Conservation (phyloP, 2,797 vertebrate species). For the Hozukius guyotensis region DNA sequence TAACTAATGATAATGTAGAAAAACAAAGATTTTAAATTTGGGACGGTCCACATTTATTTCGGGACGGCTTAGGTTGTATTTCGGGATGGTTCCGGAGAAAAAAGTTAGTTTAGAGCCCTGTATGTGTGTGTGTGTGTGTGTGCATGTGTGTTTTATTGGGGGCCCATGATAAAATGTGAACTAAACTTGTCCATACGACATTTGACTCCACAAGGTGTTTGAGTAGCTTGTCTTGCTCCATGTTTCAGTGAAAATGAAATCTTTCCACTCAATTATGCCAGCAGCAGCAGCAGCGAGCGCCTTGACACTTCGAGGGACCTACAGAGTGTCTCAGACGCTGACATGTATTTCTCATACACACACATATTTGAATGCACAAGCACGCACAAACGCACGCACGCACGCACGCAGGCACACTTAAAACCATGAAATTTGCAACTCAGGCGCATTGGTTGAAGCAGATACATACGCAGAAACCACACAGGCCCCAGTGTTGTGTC, state of each 20-base stretch:
- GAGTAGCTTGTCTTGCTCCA: conserved; percentile 50
- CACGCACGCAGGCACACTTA: neutral
- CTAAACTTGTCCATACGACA: conserved; percentile 45
- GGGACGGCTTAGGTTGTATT: too few species aligned
- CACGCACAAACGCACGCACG: neutral
- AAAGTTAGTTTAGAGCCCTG: too few species aligned
- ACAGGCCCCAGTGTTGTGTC: conserved; percentile 7
- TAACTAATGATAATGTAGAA: too few species aligned
- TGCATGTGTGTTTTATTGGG: neutral
- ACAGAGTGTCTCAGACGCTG: conserved; percentile 30
- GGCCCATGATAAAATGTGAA: conserved; percentile 40
- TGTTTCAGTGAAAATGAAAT: conserved; percentile 66
- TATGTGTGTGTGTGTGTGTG: neutral
- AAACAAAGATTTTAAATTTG: too few species aligned
- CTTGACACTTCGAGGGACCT: conserved; percentile 54
- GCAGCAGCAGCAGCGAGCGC: conserved; percentile 39
- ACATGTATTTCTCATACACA: conserved; percentile 43
- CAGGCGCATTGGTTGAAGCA: conserved; percentile 9
- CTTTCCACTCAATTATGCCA: conserved; percentile 70
- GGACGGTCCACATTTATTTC: too few species aligned
- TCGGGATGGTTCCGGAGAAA: too few species aligned
- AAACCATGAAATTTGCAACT: conserved; percentile 33
- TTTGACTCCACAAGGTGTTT: conserved; percentile 52
- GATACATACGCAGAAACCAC: conserved; percentile 20
- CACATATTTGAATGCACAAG: neutral